phyloP scores from a whole-genome alignment of 2,113 vertebrate species.

The Gnathonemus echidnorhynchus region DNA sequence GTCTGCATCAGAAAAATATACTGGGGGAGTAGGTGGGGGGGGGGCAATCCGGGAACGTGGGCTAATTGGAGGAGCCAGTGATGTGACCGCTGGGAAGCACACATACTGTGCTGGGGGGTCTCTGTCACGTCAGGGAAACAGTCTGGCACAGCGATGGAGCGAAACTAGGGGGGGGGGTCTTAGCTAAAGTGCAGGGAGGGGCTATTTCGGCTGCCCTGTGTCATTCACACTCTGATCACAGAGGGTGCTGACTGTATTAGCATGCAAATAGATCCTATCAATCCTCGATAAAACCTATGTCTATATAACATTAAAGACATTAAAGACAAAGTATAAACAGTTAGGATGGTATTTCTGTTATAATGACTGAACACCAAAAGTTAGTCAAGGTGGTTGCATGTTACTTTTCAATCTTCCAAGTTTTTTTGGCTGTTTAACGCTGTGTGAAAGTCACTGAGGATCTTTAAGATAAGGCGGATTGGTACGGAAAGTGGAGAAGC shows the following conservation, averaged over 20 bases:
- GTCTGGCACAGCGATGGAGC: neutral
- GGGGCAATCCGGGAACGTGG: neutral
- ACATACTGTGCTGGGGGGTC: neutral
- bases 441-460: neutral
- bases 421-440: neutral
- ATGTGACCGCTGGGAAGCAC: neutral
- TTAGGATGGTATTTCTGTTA: neutral
- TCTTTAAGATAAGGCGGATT: neutral
- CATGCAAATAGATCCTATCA: neutral
- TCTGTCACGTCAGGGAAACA: neutral
- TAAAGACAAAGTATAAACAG: neutral
- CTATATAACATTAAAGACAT: neutral
- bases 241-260: neutral
- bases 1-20: neutral
- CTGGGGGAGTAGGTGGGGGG: neutral
- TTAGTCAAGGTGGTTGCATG: neutral
- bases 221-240: neutral
- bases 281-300: neutral
- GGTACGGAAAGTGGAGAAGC: neutral
- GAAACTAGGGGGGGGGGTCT: neutral
- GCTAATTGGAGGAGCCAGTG: neutral
- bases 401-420: neutral
- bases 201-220: neutral
- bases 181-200: neutral
- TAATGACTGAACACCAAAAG: neutral